A percentile compares a stretch with the other conserved stretches of the same genome.
Evolutionary conservation across 1,140 invertebrate genomes (phyloP).

Genomic region (Brachionus paranguensis): DNA sequence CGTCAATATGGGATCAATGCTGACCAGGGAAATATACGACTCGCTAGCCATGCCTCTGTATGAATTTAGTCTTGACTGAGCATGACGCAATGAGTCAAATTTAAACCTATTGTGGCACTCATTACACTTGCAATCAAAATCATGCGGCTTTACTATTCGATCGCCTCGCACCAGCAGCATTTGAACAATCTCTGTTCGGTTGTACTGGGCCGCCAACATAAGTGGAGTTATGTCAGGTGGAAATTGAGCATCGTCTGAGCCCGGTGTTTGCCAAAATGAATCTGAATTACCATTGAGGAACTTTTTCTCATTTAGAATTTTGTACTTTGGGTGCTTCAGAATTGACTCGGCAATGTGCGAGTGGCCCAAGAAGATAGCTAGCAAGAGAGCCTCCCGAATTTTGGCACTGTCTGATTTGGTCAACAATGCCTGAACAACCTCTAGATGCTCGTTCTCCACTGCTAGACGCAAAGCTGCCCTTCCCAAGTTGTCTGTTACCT

Average conservation of each 20-base stretch:
- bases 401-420: conserved; percentile 47
- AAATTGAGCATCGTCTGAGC: conserved; percentile 44
- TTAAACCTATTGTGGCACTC: conserved; percentile 57
- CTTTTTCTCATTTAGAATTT: conserved; percentile 37
- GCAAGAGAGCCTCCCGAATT: conserved; percentile 52
- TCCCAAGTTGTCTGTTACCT: conserved; percentile 49
- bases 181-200: conserved; percentile 50
- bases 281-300: conserved; percentile 4
- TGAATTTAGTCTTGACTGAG: conserved; percentile 50
- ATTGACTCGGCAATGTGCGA: conserved; percentile 53
- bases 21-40: conserved; percentile 63
- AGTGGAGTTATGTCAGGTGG: conserved; percentile 50
- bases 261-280: conserved; percentile 37
- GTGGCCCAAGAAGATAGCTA: conserved; percentile 52
- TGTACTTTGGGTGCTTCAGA: conserved; percentile 51
- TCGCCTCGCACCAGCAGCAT: conserved; percentile 51
- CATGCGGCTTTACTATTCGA: conserved; percentile 59
- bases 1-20: conserved; percentile 63
- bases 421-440: conserved; percentile 50
- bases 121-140: conserved; percentile 61
- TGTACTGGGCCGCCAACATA: conserved; percentile 48
- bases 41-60: conserved; percentile 53
- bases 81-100: conserved; percentile 49
- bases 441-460: conserved; percentile 51
- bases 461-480: conserved; percentile 49